phyloP scores from a whole-genome alignment of 2,888 invertebrate genomes.

The Archips xylosteana region DNA sequence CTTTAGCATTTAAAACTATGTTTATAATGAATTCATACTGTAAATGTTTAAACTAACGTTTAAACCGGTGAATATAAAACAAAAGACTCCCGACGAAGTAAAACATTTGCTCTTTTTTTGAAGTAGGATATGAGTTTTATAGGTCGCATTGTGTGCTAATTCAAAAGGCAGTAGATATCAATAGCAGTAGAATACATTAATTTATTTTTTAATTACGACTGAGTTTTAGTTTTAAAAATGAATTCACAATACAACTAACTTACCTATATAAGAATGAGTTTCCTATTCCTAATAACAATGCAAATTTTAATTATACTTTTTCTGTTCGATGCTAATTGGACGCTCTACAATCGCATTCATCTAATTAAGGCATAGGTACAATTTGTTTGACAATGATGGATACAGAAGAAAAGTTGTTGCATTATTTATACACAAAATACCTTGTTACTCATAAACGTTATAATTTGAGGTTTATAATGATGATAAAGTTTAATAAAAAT shows the following conservation, averaged over 20 bases:
- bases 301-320: neutral
- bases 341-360: neutral
- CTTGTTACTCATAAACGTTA: constrained; percentile 1
- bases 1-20: neutral
- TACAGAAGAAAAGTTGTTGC: constrained; percentile 25
- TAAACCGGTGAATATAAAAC: too few relatives aligned
- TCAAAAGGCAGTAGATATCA: too few relatives aligned
- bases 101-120: neutral
- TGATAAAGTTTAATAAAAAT: neutral
- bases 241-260: too few relatives aligned
- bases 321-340: constrained; percentile 30
- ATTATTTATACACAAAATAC: neutral
- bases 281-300: too few relatives aligned
- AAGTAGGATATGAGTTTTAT: neutral
- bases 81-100: too few relatives aligned
- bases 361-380: constrained; percentile 29
- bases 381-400: constrained; percentile 38
- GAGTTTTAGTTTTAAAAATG: too few relatives aligned
- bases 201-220: too few relatives aligned
- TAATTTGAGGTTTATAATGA: neutral
- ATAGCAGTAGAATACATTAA: too few relatives aligned
- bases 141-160: neutral
- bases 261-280: too few relatives aligned
- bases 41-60: too few relatives aligned
- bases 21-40: too few relatives aligned